phyloP scores from a whole-genome alignment of 2,113 vertebrate genomes.

The Myotis brandtii region DNA sequence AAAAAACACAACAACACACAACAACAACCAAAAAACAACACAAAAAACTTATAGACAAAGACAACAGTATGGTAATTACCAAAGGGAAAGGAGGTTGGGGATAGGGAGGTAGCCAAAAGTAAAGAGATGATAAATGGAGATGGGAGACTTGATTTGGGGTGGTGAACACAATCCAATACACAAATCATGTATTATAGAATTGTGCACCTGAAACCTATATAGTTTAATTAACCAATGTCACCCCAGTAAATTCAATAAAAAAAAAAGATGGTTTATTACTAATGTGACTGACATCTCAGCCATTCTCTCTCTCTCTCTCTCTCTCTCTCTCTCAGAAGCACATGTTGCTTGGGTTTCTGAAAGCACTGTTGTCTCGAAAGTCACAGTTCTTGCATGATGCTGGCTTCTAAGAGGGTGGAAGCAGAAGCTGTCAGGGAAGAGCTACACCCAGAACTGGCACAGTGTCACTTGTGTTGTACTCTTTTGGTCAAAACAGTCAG shows the following conservation, averaged over 20 bases:
- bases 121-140: not conserved
- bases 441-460: not conserved
- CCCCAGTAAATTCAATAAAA: not conserved
- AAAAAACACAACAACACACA: not conserved
- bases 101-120: not conserved
- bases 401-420: not conserved
- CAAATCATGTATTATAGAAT: not conserved
- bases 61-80: not conserved
- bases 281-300: not conserved
- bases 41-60: too few relatives aligned
- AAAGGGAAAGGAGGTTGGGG: not conserved
- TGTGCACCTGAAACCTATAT: not conserved
- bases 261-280: not conserved
- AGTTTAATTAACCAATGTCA: not conserved
- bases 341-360: not conserved
- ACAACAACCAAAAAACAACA: too few relatives aligned
- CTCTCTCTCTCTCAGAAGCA: not conserved
- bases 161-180: not conserved
- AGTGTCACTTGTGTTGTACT: not conserved
- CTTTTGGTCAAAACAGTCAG: not conserved
- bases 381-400: not conserved
- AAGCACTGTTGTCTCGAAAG: not conserved
- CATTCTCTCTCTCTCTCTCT: too few relatives aligned
- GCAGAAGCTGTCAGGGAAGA: not conserved
- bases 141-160: not conserved